These are phyloP conservation scores for Drosophila pallidifrons DNA, from an alignment of 1,140 invertebrate genomes.

Conservation along the genomic window DNA sequence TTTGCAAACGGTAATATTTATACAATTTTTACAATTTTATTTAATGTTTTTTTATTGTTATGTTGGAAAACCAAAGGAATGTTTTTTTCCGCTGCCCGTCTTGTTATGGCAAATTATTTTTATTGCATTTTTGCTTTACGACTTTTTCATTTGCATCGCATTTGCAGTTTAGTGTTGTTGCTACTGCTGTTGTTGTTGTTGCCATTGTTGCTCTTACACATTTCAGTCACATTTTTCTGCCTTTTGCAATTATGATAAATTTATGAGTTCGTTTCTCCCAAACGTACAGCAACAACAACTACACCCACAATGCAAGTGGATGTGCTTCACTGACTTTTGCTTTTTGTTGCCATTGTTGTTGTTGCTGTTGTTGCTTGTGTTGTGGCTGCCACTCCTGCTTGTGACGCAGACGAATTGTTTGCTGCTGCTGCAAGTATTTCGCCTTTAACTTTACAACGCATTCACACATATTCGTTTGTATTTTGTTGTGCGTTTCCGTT, in stretches of 20 bases:
- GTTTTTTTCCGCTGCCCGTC: conserved; percentile 5
- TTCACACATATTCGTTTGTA: neutral
- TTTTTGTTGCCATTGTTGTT: conserved; percentile 18
- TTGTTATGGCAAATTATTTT: conserved; percentile 67
- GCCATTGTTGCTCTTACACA: conserved; percentile 37
- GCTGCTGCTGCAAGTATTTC: conserved; percentile 35
- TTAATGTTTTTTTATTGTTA: conserved; percentile 51
- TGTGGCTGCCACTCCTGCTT: conserved; percentile 56
- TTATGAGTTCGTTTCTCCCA: conserved; percentile 83
- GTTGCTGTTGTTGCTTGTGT: conserved; percentile 19
- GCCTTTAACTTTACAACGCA: conserved; percentile 22
- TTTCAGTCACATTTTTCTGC: conserved; percentile 73
- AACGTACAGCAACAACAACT: conserved; percentile 33
- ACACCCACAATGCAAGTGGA: conserved; percentile 34
- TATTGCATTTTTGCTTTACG: conserved; percentile 66
- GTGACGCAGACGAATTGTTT: conserved; percentile 72
- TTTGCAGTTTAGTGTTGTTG: neutral
- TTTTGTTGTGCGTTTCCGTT: conserved; percentile 12
- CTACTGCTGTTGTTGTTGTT: neutral
- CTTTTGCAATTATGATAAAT: conserved; percentile 79
- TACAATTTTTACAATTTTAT: conserved; percentile 24
- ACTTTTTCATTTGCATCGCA: conserved; percentile 56
- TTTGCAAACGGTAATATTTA: conserved; percentile 21
- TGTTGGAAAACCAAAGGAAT: conserved; percentile 21
- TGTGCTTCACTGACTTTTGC: conserved; percentile 45